Percentiles rank a stretch among this genome's conserved stretches.
phyloP scores from a whole-genome alignment of 2,797 vertebrate species.

The Smutsia gigantea region DNA sequence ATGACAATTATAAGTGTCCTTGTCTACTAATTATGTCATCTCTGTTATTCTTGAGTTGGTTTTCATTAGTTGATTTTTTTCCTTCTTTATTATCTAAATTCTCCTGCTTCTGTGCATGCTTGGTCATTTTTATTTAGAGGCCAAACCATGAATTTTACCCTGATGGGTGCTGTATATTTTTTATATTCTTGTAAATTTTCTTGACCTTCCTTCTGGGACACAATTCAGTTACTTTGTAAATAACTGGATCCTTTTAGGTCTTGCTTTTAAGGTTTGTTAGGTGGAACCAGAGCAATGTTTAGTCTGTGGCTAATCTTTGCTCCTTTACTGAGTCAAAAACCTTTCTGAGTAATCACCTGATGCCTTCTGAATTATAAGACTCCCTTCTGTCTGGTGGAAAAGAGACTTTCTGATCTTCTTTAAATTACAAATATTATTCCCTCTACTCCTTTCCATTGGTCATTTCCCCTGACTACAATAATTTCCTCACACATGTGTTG shows the following conservation, averaged over 20 bases:
- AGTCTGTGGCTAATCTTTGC: background rate
- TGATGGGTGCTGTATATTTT: background rate
- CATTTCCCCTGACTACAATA: background rate
- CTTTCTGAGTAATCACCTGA: background rate
- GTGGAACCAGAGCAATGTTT: background rate
- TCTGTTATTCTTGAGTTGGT: background rate
- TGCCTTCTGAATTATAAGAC: background rate
- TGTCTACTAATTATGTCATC: background rate
- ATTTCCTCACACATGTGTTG: background rate
- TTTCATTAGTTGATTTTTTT: background rate
- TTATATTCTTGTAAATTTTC: slow-evolving; percentile 30
- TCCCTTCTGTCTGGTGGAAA: background rate
- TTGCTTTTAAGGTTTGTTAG: slow-evolving; percentile 13
- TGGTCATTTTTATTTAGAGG: background rate
- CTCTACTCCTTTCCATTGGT: background rate
- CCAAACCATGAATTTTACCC: background rate
- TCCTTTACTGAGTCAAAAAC: background rate
- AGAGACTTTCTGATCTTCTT: background rate
- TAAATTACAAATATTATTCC: background rate
- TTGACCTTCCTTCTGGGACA: slow-evolving; percentile 2
- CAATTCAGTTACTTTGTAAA: slow-evolving; percentile 20
- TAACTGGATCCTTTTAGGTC: background rate
- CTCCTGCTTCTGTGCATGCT: background rate
- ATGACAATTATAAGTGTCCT: background rate
- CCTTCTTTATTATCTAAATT: background rate